A percentile compares a stretch with the other conserved stretches of the same genome.
Evolutionary conservation across 2,797 vertebrate genomes (phyloP).

Genomic region (Hirundo rustica): DNA sequence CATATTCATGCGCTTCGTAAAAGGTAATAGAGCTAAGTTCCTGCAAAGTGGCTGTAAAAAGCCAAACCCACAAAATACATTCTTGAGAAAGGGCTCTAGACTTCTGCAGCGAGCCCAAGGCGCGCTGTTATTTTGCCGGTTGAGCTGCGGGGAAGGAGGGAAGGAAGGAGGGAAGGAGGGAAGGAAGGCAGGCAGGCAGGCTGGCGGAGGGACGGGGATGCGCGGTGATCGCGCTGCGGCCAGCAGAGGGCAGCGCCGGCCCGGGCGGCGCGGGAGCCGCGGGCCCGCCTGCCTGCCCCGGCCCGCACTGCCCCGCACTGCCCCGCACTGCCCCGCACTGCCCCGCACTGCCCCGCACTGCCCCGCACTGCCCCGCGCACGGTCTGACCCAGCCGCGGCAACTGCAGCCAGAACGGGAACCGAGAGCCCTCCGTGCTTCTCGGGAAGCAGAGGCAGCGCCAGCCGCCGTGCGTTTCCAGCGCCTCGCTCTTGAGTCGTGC

Average conservation of each 20-base stretch:
- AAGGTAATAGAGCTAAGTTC: background rate
- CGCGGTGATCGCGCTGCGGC: background rate
- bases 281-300: background rate
- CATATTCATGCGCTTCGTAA: background rate
- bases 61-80: background rate
- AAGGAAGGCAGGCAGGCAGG: background rate
- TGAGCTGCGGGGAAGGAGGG: rapidly evolving
- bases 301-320: background rate
- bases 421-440: background rate
- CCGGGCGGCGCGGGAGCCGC: background rate
- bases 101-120: background rate
- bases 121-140: background rate
- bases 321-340: background rate
- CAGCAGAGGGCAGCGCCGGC: constrained; percentile 9
- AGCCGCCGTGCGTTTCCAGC: background rate
- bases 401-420: rapidly evolving
- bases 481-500: background rate
- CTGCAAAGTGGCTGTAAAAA: background rate
- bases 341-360: no score
- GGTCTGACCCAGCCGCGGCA: background rate
- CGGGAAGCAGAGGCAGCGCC: background rate
- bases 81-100: background rate
- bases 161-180: no score
- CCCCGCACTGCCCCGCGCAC: background rate
- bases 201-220: background rate